Evolutionary conservation across 1,140 invertebrate species (phyloP).

Genomic region (Cotesia chilonis): DNA sequence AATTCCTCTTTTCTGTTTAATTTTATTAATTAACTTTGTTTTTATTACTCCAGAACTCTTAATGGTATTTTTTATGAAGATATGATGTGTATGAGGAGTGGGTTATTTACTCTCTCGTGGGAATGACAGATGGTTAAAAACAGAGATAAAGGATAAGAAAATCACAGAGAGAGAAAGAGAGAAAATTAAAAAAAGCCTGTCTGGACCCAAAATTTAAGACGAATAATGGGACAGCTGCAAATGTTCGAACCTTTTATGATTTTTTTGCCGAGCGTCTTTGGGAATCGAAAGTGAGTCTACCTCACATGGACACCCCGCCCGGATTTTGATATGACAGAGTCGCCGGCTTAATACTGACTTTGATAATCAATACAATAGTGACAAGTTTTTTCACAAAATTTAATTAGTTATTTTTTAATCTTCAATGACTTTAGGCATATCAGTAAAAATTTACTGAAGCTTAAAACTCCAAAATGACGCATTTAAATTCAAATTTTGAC

Average conservation of each 20-base stretch:
- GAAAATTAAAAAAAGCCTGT: not conserved
- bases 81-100: not conserved
- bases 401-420: too few species aligned
- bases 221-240: not conserved
- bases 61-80: not conserved
- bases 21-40: not conserved
- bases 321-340: too few species aligned
- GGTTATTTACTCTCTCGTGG: conserved; percentile 11
- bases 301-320: too few species aligned
- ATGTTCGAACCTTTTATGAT: too few species aligned
- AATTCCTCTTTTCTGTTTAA: not conserved
- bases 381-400: too few species aligned
- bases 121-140: conserved; percentile 30
- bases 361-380: too few species aligned
- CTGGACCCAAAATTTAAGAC: conserved; percentile 3
- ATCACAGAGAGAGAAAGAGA: not conserved
- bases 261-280: too few species aligned
- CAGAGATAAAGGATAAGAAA: conserved; percentile 4
- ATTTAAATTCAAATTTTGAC: not conserved
- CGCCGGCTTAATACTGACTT: too few species aligned
- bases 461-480: not conserved
- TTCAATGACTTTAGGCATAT: too few species aligned
- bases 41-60: not conserved
- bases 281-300: too few species aligned
- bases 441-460: too few species aligned